Conservation (phyloP, 2,797 vertebrate genomes). For the Syndactyla subalaris region DNA sequence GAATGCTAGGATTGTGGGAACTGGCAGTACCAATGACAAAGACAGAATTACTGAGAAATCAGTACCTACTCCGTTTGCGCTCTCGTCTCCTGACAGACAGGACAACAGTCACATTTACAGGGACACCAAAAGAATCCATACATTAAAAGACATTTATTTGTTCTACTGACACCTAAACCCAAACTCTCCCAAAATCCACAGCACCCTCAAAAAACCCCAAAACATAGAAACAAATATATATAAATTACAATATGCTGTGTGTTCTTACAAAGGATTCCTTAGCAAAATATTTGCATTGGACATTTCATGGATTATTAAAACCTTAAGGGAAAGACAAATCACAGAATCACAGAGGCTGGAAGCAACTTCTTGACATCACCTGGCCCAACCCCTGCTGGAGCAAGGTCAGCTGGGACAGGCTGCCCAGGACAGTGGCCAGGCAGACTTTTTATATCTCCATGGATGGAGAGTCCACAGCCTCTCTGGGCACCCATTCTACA, state of each 20-base stretch:
- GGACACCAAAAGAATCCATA: neutral
- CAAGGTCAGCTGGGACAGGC: neutral
- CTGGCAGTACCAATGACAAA: constrained; percentile 77
- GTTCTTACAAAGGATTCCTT: neutral
- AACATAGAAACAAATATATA: neutral
- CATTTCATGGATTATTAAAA: neutral
- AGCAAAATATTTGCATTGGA: neutral
- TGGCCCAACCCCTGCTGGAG: neutral
- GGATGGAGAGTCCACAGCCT: neutral
- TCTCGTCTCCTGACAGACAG: constrained; percentile 12
- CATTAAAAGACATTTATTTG: neutral
- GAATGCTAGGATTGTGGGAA: constrained; percentile 86
- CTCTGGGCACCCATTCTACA: neutral
- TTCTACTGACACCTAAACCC: neutral
- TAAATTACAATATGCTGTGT: neutral
- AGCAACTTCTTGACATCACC: neutral
- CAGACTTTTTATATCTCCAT: neutral
- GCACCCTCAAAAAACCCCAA: accelerated
- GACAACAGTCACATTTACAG: neutral
- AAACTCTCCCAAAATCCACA: neutral
- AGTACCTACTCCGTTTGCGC: constrained; percentile 57
- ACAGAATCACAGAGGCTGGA: neutral
- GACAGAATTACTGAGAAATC: constrained; percentile 78
- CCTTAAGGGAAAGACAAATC: neutral
- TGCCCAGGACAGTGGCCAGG: neutral